Conservation (phyloP, 2,797 vertebrate genomes). For the Garrulus glandarius region DNA sequence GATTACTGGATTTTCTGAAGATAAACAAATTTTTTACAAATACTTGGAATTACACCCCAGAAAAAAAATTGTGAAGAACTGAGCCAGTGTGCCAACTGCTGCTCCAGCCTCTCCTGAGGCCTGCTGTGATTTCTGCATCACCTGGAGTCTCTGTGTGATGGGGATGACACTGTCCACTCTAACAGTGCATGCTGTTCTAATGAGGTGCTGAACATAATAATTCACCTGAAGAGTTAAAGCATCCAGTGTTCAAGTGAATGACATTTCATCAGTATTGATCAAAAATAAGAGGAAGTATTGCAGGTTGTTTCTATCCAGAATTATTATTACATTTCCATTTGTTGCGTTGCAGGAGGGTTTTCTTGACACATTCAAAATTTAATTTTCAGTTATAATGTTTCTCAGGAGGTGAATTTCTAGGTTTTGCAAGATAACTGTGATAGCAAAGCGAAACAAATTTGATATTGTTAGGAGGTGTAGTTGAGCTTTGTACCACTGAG, state of each 20-base stretch:
- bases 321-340: neutral
- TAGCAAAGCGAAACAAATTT: neutral
- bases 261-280: neutral
- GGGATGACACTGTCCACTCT: neutral
- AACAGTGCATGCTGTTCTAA: neutral
- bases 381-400: neutral
- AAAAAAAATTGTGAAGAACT: neutral
- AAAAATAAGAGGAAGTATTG: neutral
- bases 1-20: neutral
- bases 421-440: neutral
- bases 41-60: neutral
- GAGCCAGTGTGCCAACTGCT: neutral
- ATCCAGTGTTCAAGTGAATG: neutral
- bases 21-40: neutral
- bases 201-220: neutral
- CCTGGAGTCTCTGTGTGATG: neutral
- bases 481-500: neutral
- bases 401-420: neutral
- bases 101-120: neutral
- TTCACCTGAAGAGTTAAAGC: neutral
- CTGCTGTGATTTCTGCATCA: neutral
- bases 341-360: neutral
- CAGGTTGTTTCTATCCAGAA: neutral
- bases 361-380: neutral
- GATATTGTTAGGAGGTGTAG: neutral